A percentile compares a stretch with the other conserved stretches of the same genome.
phyloP scores from a whole-genome alignment of 2,888 invertebrate species.

The Thera britannica region DNA sequence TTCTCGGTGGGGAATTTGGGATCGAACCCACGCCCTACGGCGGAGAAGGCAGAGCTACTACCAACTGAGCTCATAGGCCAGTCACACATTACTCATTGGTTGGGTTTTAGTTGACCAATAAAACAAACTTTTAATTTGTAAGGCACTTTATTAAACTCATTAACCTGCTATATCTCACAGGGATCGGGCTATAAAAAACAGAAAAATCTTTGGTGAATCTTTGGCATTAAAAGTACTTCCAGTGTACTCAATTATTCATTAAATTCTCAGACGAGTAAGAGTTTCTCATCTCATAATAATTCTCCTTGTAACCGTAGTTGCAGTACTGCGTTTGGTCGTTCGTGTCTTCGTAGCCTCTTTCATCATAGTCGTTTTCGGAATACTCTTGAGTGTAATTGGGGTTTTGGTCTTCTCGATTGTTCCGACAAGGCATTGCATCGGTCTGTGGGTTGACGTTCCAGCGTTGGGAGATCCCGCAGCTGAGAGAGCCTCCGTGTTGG shows the following conservation, averaged over 20 bases:
- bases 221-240: conserved; percentile 15
- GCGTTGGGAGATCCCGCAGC: conserved; percentile 75
- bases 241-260: conserved; percentile 56
- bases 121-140: neutral
- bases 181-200: conserved; percentile 5
- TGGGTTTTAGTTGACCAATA: too few relatives aligned
- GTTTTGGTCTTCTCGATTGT: conserved; percentile 44
- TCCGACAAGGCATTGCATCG: conserved; percentile 46
- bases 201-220: conserved; percentile 27
- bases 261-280: conserved; percentile 65
- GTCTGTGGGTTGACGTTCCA: conserved; percentile 68
- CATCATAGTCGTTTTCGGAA: conserved; percentile 74
- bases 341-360: conserved; percentile 67
- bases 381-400: conserved; percentile 64
- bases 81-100: too few relatives aligned
- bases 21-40: too few relatives aligned
- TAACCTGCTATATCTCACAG: too few relatives aligned
- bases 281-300: conserved; percentile 72
- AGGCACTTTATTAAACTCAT: conserved; percentile 31
- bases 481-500: conserved; percentile 85
- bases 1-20: too few relatives aligned
- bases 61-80: too few relatives aligned
- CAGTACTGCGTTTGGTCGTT: conserved; percentile 67
- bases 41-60: too few relatives aligned
- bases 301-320: conserved; percentile 74